Evolutionary conservation across 2,888 invertebrate species (phyloP).

Genomic region (Tetrapedia diversipes): DNA sequence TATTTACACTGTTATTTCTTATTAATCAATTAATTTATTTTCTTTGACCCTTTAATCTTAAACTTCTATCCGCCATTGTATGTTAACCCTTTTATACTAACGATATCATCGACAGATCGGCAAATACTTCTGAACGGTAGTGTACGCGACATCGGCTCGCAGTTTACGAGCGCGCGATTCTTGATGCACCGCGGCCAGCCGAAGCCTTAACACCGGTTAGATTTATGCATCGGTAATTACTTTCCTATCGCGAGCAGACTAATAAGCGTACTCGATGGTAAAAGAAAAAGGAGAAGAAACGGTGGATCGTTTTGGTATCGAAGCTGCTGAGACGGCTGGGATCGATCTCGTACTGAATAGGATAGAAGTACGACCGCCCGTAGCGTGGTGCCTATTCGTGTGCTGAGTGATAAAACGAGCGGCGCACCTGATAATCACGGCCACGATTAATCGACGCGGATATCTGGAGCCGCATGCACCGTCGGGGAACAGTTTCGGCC

Average conservation of each 20-base stretch:
- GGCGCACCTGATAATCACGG: conserved; percentile 56
- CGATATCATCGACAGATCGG: too few relatives aligned
- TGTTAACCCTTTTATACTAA: too few relatives aligned
- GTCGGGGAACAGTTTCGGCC: conserved; percentile 39
- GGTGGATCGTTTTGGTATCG: conserved; percentile 53
- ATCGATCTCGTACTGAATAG: conserved; percentile 36
- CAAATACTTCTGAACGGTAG: too few relatives aligned
- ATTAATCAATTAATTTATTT: too few relatives aligned
- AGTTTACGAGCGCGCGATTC: conserved; percentile 50
- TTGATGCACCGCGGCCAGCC: conserved; percentile 37
- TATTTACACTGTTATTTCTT: too few relatives aligned
- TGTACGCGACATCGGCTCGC: conserved; percentile 54
- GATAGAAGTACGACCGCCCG: conserved; percentile 48
- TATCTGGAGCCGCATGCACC: conserved; percentile 29
- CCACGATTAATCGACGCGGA: conserved; percentile 63
- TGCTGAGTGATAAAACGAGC: conserved; percentile 58
- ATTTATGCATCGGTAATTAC: conserved; percentile 68
- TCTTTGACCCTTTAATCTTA: too few relatives aligned
- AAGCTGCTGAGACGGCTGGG: conserved; percentile 30
- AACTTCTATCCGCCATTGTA: too few relatives aligned
- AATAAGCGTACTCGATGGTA: conserved; percentile 48
- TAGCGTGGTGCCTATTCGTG: conserved; percentile 54
- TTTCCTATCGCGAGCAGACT: conserved; percentile 49
- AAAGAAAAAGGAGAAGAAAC: conserved; percentile 13
- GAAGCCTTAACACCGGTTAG: conserved; percentile 31